Percentiles rank a stretch among this genome's conserved stretches.
Conservation (phyloP, 92 coral and sea anemone species). For the Zoanthus solanderi region DNA sequence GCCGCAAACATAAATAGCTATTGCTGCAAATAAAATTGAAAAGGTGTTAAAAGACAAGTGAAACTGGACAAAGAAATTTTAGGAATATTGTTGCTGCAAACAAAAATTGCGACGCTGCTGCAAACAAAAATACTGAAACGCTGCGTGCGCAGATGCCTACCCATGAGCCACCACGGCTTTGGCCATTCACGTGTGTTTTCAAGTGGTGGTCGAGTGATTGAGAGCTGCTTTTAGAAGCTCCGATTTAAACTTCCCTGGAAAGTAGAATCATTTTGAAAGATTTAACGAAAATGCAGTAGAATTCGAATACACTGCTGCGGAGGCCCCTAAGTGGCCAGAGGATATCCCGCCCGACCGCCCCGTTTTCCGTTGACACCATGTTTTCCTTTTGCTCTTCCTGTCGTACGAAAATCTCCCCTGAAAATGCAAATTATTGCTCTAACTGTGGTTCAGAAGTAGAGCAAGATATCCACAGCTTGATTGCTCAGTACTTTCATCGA, state of each 20-base stretch:
- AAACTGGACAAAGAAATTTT: too few relatives aligned
- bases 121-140: not conserved
- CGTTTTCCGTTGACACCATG: not conserved
- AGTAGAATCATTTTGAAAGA: not conserved
- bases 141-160: not conserved
- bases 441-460: slow-evolving; percentile 38
- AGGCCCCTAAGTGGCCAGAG: slow-evolving; percentile 14
- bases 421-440: slow-evolving; percentile 40
- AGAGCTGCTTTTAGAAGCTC: not conserved
- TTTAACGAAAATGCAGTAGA: not conserved
- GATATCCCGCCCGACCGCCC: slow-evolving; percentile 1
- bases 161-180: not conserved
- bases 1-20: not conserved
- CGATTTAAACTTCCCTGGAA: not conserved
- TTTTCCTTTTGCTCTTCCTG: slow-evolving; percentile 43
- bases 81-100: too few relatives aligned
- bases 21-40: not conserved
- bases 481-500: slow-evolving; percentile 23
- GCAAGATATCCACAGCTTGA: not conserved
- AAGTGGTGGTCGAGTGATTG: not conserved
- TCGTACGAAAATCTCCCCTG: slow-evolving; percentile 31
- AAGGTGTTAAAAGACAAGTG: not conserved
- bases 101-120: too few relatives aligned
- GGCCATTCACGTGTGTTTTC: not conserved
- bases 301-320: not conserved